Base-by-base conservation (phyloP, 2,888 invertebrate species). In the Caenorhabditis auriculariae region DNA sequence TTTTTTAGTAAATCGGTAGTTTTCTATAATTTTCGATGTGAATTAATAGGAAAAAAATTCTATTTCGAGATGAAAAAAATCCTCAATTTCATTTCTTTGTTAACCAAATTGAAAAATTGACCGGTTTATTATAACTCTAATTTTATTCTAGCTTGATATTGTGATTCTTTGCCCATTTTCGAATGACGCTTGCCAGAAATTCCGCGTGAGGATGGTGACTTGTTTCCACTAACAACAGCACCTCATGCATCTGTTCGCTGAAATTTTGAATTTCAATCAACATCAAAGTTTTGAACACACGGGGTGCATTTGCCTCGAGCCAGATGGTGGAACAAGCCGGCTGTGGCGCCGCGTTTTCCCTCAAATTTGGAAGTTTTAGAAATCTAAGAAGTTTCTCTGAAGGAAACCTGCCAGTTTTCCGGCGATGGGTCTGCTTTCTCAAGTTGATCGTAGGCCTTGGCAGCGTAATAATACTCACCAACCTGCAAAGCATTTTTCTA, bases 391-490 rank as follows among this genome's bases (percentile, higher is more conserved):
- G 9, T 32, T 32, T 32, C 35, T 12, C 35, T n/a, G 35, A 32
- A 32, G n/a, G n/a, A 32, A 32, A 32, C 35, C 35, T 32, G 94
- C 95, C 94, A 96, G 85, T 93, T 91, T 82, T 96, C 95, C 0
- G 94, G 93, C 74, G 91, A 93, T 0, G 93, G 91, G 83, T 96
- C 95, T 73, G 93, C 85, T 74, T 91, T 88, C 82, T 95, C 94
- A 2, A 98, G 85, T 87, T 93, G 90, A 82, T 98, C 94, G 82
- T 96, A 98, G 0, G 95, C 93, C 81, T 93, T 93, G 2, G 93
- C 93, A 0, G 96, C 91, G 70, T 92, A 90, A 86, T 92, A 90
- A 84, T 94, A 98, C 82, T 95, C 93, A 0, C 93, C 93, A 87
- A 92, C 91, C 81, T 85, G 69, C 29, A 74, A 60, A 23, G 38